A percentile compares a stretch with the other conserved stretches of the same genome.
Evolutionary conservation across 1,140 invertebrate species (phyloP).

Genomic region (Chelonus insularis): DNA sequence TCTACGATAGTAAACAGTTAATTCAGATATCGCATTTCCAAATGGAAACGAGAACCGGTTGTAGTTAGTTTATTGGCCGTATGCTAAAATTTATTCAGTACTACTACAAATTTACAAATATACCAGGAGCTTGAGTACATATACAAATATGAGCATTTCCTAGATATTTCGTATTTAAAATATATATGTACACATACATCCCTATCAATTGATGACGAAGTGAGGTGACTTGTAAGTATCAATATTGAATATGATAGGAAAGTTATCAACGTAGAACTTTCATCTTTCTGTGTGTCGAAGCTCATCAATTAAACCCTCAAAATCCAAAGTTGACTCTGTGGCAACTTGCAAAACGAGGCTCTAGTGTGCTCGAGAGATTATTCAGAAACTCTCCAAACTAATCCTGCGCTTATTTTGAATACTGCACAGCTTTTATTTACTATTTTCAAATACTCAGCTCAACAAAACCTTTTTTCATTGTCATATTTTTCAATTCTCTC

Average conservation of each 20-base stretch:
- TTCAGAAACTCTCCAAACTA: constrained; percentile 21
- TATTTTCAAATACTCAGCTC: neutral
- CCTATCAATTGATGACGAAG: neutral
- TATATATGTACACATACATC: neutral
- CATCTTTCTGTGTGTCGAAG: constrained; percentile 5
- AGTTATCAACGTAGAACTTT: neutral
- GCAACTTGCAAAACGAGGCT: constrained; percentile 1
- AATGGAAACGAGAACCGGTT: too few relatives aligned
- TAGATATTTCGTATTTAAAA: neutral
- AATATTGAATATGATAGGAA: constrained; percentile 17
- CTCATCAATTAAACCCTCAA: constrained; percentile 23
- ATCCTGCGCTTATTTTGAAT: constrained; percentile 26
- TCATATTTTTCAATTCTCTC: neutral
- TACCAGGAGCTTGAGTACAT: too few relatives aligned
- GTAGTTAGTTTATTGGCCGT: too few relatives aligned
- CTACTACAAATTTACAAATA: too few relatives aligned
- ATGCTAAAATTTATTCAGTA: too few relatives aligned
- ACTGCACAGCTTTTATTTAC: neutral
- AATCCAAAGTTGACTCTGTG: constrained; percentile 11
- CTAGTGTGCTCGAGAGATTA: constrained; percentile 11
- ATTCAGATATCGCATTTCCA: too few relatives aligned
- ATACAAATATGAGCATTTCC: neutral
- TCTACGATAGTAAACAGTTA: neutral
- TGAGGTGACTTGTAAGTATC: neutral
- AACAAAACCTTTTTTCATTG: constrained; percentile 4